Conservation (phyloP, 2,888 invertebrate species). For the Pseudococcus longispinus region DNA sequence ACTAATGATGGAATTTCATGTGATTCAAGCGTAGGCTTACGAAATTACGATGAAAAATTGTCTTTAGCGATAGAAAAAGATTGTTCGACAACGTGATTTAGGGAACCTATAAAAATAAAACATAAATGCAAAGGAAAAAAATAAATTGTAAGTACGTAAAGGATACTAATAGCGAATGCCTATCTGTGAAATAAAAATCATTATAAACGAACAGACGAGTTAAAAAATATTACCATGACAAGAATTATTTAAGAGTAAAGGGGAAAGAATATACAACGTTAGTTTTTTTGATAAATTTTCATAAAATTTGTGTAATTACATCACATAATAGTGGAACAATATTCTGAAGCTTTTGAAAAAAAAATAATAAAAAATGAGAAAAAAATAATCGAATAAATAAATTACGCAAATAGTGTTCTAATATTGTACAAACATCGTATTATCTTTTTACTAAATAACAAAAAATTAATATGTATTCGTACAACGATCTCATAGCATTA, state of each 20-base stretch:
- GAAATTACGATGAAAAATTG: background rate
- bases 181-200: slow-evolving; percentile 1
- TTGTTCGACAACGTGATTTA: background rate
- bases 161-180: background rate
- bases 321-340: slow-evolving; percentile 33
- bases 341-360: slow-evolving; percentile 25
- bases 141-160: background rate
- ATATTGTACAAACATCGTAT: slow-evolving; percentile 25
- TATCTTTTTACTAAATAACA: slow-evolving; percentile 6
- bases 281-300: slow-evolving; percentile 15
- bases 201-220: background rate
- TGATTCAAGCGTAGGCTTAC: background rate
- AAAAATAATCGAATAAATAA: slow-evolving; percentile 33
- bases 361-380: background rate
- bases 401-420: slow-evolving; percentile 33
- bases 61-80: background rate
- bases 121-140: background rate
- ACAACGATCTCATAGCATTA: slow-evolving; percentile 18
- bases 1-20: background rate
- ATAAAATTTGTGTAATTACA: slow-evolving; percentile 24
- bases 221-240: background rate
- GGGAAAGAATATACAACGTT: background rate
- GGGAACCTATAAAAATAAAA: background rate
- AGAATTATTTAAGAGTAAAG: background rate
- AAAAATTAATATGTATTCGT: slow-evolving; percentile 29